Evolutionary conservation across 2,113 vertebrate genomes (phyloP), one percentile per base, ranked within the genome.

Genomic region (Gnathonemus longibarbis): DNA sequence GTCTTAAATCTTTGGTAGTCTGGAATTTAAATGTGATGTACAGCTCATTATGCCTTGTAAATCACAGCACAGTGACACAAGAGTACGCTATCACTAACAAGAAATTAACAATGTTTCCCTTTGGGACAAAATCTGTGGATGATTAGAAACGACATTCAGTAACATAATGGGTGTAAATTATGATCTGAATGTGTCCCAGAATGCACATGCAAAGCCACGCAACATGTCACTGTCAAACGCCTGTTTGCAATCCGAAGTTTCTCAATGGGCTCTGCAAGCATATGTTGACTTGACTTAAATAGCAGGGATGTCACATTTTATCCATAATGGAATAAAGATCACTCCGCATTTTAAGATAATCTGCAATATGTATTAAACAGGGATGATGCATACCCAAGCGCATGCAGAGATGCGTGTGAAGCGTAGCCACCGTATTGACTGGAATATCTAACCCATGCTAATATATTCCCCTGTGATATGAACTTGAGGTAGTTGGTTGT

Each of bases 201-300:
- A 9, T 90, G 42, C 74, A 84, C 53, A 89, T 80, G 11, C 13
- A 53, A 27, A 46, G 50, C 62, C 70, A 24, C 24, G 21, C 17
- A 49, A 90, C 93, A 91, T 92, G 88, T 94, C 92, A 93, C 74
- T 24, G 90, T 90, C 89, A 91, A 77, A 21, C 2, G 77, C 70
- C 21, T 21, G 49, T 88, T 89, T 86, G 74, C 39, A 19, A 24
- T 11, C 1, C 66, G 7, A 42, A 31, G 8, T 19, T 86, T 90
- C 84, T 15, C 24, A 53, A 89, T 86, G 35, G 70, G 74, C 31
- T 89, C 91, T 62, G 24, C 83, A 53, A 19, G 83, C 45, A 84
- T 9, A n/a, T 84, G 83, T 80, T 42, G 11, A 42, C 35, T 7
- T 77, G 15, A 39, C 0, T 19, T n/a, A 13, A 31, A 50, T n/a